Conservation (phyloP, 1,140 invertebrate species). For the Orchesella cincta region DNA sequence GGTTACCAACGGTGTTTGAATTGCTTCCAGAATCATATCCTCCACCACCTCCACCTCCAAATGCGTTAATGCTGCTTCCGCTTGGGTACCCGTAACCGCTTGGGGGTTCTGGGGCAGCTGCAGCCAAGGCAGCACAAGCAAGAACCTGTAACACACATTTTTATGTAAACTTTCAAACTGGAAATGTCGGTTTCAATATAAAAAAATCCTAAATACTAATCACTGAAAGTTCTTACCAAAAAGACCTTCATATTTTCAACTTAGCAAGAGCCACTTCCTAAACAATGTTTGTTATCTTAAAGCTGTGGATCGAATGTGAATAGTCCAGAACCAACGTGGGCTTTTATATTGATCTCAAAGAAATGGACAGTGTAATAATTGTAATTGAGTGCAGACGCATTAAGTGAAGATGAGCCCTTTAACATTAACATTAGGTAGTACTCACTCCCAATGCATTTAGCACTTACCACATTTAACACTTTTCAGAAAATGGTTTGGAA, state of each 20-base stretch:
- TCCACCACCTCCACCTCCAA: background rate
- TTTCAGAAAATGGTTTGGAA: background rate
- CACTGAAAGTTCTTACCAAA: conserved; percentile 8
- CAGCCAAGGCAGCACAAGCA: conserved; percentile 24
- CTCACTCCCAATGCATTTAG: background rate
- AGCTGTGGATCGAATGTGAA: background rate
- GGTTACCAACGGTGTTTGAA: conserved; percentile 1
- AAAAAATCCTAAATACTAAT: too few relatives aligned
- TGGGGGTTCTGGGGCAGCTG: conserved; percentile 38
- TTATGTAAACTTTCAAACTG: background rate
- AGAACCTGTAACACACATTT: conserved; percentile 23
- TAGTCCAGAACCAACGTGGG: background rate
- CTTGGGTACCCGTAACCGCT: background rate
- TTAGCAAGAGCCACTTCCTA: background rate
- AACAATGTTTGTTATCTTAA: background rate
- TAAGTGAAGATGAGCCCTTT: background rate
- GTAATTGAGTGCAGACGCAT: too few relatives aligned
- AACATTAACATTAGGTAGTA: too few relatives aligned
- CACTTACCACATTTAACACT: background rate
- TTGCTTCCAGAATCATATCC: background rate
- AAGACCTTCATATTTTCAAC: background rate
- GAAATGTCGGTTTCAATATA: background rate
- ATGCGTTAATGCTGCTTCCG: too few relatives aligned
- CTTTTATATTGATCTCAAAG: conserved; percentile 6
- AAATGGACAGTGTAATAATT: background rate